Evolutionary conservation across 2,113 vertebrate genomes (phyloP), one percentile per base, ranked within the genome.

Genomic region (Grallaria varia): DNA sequence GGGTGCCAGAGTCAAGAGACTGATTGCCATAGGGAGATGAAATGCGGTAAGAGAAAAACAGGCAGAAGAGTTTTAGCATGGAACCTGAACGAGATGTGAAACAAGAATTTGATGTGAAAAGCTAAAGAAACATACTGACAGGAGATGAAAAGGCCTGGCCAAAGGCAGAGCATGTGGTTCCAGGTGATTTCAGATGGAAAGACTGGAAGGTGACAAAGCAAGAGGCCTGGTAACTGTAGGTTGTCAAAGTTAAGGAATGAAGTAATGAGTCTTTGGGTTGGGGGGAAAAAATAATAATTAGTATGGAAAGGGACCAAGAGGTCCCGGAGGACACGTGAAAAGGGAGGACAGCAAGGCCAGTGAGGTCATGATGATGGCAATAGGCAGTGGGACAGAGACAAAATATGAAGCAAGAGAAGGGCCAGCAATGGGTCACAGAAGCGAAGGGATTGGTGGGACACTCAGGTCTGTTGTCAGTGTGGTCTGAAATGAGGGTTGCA

Each of bases 331-430:
- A 40, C 58, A 74, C 23, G 21, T 62, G 30, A 44, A 79, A 82
- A 53, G 5, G 16, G 25, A 83, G 15, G 40, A 23, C 8, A 72
- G 44, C 27, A 59, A 44, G 72, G 16, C 30, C 24, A 33, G 11
- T 0, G 1, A 27, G 47, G 14, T 63, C 27, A 28, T 2, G 2
- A 39, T 44, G 67, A 28, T 0, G 4, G 50, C 47, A 64, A 7
- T 2, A 45, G 16, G 8, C 17, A 53, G 10, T 1, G 4, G 17
- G 8, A 23, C 13, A 68, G 77, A 74, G 49, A 21, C 33, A 67
- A 78, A 82, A 35, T 13, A 52, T 3, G 14, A 72, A 87, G 19
- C 6, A 5, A 55, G 16, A 56, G 20, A 33, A 84, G 5, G 3
- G 8, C 16, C 5, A n/a, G 14, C 3, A 50, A 42, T 1, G 14